Percentiles rank a stretch among this genome's conserved stretches.
These are phyloP conservation scores for Aradophagus sp. DNA, from an alignment of 1,140 invertebrate species.

Conservation along the genomic window DNA sequence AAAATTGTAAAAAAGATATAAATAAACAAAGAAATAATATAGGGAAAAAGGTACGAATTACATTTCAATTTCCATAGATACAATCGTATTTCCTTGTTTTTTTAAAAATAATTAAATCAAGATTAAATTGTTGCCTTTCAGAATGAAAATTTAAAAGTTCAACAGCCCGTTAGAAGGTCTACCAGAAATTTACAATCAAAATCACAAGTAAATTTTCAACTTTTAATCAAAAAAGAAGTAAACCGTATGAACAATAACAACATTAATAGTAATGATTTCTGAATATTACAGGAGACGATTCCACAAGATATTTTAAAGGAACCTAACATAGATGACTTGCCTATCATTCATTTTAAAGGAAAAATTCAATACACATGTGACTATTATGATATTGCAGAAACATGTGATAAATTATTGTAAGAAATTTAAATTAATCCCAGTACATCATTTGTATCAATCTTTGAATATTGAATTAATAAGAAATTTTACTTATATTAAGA, in stretches of 20 bases:
- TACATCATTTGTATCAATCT: background rate
- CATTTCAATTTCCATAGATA: too few relatives aligned
- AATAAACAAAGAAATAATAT: too few relatives aligned
- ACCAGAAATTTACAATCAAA: slow-evolving; percentile 44
- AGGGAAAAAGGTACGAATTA: too few relatives aligned
- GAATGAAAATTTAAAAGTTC: background rate
- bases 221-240: too few relatives aligned
- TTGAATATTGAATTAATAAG: slow-evolving; percentile 18
- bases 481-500: slow-evolving; percentile 7
- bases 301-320: slow-evolving; percentile 17
- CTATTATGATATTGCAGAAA: slow-evolving; percentile 74
- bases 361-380: slow-evolving; percentile 74
- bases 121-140: too few relatives aligned
- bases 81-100: too few relatives aligned
- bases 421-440: slow-evolving; percentile 22
- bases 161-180: slow-evolving; percentile 35
- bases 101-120: too few relatives aligned
- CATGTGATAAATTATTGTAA: slow-evolving; percentile 77
- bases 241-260: too few relatives aligned
- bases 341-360: slow-evolving; percentile 73
- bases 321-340: slow-evolving; percentile 52
- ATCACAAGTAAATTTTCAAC: slow-evolving; percentile 44
- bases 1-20: too few relatives aligned
- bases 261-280: too few relatives aligned
- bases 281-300: slow-evolving; percentile 29